Conservation (phyloP, 2,797 vertebrate genomes). For the Halcyon chelicuti region DNA sequence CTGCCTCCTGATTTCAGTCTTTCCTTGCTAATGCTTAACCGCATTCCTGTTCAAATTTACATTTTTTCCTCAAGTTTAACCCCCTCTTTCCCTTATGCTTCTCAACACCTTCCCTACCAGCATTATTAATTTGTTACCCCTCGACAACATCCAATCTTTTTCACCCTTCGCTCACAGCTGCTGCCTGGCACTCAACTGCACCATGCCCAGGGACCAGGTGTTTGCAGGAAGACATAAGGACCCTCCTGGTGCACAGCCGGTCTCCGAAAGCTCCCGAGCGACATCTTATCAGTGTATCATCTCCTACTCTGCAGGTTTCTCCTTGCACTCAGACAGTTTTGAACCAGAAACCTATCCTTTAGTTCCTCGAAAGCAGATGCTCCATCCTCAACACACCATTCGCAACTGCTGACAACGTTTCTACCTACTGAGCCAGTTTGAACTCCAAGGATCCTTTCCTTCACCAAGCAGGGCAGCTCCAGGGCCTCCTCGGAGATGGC, state of each 20-base stretch:
- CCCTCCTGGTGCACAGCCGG: accelerated
- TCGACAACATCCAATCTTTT: neutral
- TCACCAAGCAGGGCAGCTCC: neutral
- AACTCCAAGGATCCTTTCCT: accelerated
- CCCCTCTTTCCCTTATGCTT: neutral
- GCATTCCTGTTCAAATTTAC: neutral
- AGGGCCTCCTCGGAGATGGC: accelerated
- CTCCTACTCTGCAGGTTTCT: neutral
- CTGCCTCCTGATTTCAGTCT: accelerated
- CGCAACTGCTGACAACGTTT: accelerated
- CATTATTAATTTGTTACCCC: neutral
- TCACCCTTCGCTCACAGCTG: accelerated
- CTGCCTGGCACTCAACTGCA: neutral
- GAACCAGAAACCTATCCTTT: neutral
- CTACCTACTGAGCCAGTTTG: accelerated
- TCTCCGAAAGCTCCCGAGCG: accelerated
- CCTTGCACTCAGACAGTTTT: neutral
- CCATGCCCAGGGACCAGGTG: neutral
- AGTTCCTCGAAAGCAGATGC: accelerated
- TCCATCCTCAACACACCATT: accelerated
- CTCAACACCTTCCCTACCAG: neutral
- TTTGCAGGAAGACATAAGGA: accelerated
- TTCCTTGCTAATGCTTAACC: neutral
- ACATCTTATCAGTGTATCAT: accelerated
- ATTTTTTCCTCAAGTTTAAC: neutral